phyloP scores from a whole-genome alignment of 2,113 vertebrate species.

The Macroglossus sobrinus region DNA sequence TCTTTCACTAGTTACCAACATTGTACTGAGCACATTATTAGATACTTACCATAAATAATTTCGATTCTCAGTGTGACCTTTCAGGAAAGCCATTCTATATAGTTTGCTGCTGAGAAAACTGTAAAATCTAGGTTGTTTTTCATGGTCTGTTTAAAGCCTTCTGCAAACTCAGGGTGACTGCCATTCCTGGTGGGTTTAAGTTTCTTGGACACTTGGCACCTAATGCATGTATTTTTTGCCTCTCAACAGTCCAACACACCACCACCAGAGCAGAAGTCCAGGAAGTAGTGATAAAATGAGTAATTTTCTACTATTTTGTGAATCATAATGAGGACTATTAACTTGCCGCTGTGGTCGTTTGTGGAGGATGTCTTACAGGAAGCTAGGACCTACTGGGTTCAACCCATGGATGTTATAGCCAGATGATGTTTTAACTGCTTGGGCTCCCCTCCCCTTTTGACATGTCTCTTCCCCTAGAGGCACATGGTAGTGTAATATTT shows the following conservation, averaged over 20 bases:
- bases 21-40: background rate
- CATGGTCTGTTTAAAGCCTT: background rate
- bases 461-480: background rate
- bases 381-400: background rate
- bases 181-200: no score
- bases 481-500: background rate
- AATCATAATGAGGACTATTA: background rate
- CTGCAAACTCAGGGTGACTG: background rate
- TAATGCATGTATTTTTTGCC: no score
- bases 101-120: background rate
- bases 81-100: background rate
- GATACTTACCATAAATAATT: background rate
- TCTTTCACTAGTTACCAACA: background rate
- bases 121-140: background rate
- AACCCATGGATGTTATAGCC: background rate
- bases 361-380: background rate
- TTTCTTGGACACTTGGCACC: background rate
- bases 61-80: background rate
- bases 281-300: background rate
- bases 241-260: background rate
- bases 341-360: background rate
- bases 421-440: background rate
- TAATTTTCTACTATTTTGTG: background rate
- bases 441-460: no score
- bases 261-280: background rate